These are phyloP conservation scores for Morphnarchus princeps DNA, from an alignment of 2,113 vertebrate species.

Conservation along the genomic window DNA sequence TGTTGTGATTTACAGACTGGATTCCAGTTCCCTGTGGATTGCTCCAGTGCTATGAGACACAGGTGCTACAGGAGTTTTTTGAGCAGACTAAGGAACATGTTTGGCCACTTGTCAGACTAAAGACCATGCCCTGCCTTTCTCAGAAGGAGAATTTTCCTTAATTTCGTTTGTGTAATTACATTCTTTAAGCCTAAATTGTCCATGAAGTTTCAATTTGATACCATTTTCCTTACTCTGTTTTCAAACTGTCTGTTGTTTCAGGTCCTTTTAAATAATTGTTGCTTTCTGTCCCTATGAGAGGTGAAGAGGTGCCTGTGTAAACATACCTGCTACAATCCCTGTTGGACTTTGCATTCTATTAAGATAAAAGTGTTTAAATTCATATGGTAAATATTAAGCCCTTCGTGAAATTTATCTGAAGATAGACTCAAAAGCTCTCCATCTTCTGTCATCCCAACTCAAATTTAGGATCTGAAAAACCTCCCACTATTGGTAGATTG, in stretches of 20 bases:
- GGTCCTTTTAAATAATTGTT: neutral
- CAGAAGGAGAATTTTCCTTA: constrained; percentile 15
- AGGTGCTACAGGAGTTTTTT: neutral
- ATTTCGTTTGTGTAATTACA: constrained; percentile 30
- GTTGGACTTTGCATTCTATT: neutral
- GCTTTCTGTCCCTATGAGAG: neutral
- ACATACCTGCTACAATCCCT: neutral
- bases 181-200: constrained; percentile 38
- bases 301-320: neutral
- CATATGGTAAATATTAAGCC: neutral
- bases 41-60: neutral
- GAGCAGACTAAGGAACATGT: neutral
- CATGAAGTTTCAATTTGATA: constrained; percentile 27
- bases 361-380: neutral
- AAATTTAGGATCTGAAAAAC: neutral
- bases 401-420: neutral
- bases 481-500: neutral
- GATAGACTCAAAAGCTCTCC: neutral
- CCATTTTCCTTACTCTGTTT: neutral
- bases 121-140: constrained; percentile 21
- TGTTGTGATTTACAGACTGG: neutral
- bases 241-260: neutral
- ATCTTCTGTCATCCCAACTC: neutral
- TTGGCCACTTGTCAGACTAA: constrained; percentile 38
- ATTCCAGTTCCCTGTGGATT: neutral